Evolutionary conservation across 2,888 invertebrate species (phyloP), one percentile per base, ranked within the genome.

Genomic region (Cataglyphis rosenhaueri): DNA sequence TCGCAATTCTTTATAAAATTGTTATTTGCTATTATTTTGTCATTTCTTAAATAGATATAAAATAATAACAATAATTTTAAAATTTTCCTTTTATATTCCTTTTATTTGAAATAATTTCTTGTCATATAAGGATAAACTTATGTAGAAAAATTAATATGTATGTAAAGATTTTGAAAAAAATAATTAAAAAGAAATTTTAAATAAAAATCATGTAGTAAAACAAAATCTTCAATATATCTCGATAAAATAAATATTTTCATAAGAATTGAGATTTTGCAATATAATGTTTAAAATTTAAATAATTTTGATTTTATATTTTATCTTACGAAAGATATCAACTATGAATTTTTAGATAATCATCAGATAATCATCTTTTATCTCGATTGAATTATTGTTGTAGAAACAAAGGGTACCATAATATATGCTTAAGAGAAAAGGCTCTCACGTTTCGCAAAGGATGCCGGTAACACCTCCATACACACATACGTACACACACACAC

Each of bases 371-470:
- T 48, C 8, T 64, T 12, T 38, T 48, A 62, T 21, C 18, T 48
- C 48, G 48, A 10, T n/a, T n/a, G 8, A 8, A 55, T 76, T 55
- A 41, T 48, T 48, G 4, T 66, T 18, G 21, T 38, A 21, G 32
- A n/a, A 52, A 52, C 38, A 25, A 64, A 65, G 25, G 44, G 1
- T 66, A 21, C 55, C 15, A 55, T 25, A 21, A 66, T 52, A 57
- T 21, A 74, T 38, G 52, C 21, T 57, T 41, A 29, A 44, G n/a
- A 55, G 41, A 76, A 41, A 66, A 29, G 76, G 66, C 57, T 66
- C 66, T 66, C 29, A 29, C 15, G 18, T 76, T 76, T 76, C 66
- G 66, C 41, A 57, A 76, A 76, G 32, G 29, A 66, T 41, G 55
- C 38, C 29, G 65, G 12, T 41, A 55, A 55, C 76, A 66, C 68